Conservation (phyloP, 2,113 vertebrate species). For the Elgaria multicarinata region DNA sequence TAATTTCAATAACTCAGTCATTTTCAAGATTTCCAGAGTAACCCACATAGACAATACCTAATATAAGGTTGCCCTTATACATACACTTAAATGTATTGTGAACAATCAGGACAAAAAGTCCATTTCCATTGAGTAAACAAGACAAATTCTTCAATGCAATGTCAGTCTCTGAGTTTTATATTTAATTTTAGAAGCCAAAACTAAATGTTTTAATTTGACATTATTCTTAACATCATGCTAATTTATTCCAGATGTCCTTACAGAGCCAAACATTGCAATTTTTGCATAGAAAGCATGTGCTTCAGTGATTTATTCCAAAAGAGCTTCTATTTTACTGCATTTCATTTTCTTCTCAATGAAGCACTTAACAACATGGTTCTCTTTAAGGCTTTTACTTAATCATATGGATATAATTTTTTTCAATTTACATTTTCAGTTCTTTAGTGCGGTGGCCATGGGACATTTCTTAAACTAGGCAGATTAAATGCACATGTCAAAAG, state of each 20-base stretch:
- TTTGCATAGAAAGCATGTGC: conserved; percentile 85
- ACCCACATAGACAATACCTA: conserved; percentile 6
- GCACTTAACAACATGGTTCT: conserved; percentile 84
- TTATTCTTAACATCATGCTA: conserved; percentile 80
- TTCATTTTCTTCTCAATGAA: conserved; percentile 85
- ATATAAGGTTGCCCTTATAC: neutral
- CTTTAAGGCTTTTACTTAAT: conserved; percentile 86
- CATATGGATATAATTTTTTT: conserved; percentile 88
- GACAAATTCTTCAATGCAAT: conserved; percentile 61
- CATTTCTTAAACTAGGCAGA: conserved; percentile 85
- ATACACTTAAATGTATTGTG: conserved; percentile 22
- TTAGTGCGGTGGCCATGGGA: conserved; percentile 84
- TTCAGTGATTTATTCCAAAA: conserved; percentile 88
- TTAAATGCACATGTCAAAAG: conserved; percentile 83
- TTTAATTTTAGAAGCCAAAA: conserved; percentile 77
- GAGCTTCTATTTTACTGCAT: conserved; percentile 79
- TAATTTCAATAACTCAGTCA: neutral
- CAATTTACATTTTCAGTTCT: conserved; percentile 85
- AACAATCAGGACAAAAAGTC: conserved; percentile 43
- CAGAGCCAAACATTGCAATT: conserved; percentile 55
- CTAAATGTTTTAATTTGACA: conserved; percentile 81
- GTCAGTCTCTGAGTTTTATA: conserved; percentile 69
- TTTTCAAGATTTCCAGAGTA: neutral
- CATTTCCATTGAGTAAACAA: conserved; percentile 59
- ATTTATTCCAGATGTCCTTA: conserved; percentile 74